Evolutionary conservation across 2,113 vertebrate species (phyloP).

Genomic region (Calyptommatus sinebrachiatus): DNA sequence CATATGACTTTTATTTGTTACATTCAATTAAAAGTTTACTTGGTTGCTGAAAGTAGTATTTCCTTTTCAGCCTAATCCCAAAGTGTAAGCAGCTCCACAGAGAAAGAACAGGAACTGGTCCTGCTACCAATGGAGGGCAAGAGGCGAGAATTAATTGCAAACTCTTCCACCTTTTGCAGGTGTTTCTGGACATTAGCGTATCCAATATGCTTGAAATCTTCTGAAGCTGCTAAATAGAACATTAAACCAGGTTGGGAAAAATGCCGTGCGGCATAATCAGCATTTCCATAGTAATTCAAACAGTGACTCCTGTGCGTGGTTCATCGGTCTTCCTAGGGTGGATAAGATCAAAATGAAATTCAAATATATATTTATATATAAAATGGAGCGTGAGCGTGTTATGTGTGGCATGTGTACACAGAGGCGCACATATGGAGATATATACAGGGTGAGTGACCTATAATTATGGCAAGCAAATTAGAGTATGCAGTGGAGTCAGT

Average conservation of each 20-base stretch:
- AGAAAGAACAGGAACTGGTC: conserved; percentile 86
- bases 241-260: conserved; percentile 82
- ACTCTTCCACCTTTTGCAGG: conserved; percentile 88
- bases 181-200: conserved; percentile 97
- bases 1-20: conserved; percentile 61
- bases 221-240: conserved; percentile 95
- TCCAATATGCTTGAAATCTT: conserved; percentile 95
- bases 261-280: conserved; percentile 77
- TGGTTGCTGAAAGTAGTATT: conserved; percentile 61
- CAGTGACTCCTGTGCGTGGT: conserved; percentile 79
- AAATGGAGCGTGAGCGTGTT: conserved; percentile 27
- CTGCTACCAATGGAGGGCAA: conserved; percentile 82
- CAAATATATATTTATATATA: no score
- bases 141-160: conserved; percentile 90
- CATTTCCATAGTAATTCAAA: conserved; percentile 95
- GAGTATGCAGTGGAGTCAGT: conserved; percentile 87
- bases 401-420: not conserved
- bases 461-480: conserved; percentile 99
- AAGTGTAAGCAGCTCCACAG: conserved; percentile 67
- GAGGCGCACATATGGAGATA: not conserved
- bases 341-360: conserved; percentile 83
- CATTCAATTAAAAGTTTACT: conserved; percentile 82
- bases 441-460: conserved; percentile 92
- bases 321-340: conserved; percentile 89
- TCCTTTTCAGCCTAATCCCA: conserved; percentile 71